Evolutionary conservation across 2,888 invertebrate species (phyloP).

Genomic region (Conus canariensis): DNA sequence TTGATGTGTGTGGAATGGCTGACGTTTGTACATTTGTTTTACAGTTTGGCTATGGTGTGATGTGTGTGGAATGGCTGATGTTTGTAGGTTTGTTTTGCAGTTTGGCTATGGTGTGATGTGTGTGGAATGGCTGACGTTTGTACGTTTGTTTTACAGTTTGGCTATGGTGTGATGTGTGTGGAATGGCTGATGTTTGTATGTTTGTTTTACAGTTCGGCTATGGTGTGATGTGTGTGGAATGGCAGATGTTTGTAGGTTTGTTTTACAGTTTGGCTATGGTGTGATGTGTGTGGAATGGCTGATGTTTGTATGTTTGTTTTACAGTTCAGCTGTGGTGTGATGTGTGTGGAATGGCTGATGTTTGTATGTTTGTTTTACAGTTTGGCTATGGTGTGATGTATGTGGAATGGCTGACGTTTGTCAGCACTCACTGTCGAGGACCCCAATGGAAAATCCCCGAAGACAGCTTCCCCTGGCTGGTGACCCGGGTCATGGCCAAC

Average conservation of each 20-base stretch:
- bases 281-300: background rate
- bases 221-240: background rate
- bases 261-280: background rate
- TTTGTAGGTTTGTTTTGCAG: background rate
- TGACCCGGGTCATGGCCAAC: slow-evolving; percentile 69
- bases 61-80: no score
- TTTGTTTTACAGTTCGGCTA: background rate
- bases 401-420: slow-evolving; percentile 74
- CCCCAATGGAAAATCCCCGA: slow-evolving; percentile 69
- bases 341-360: slow-evolving; percentile 65
- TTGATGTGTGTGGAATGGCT: background rate
- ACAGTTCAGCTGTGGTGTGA: slow-evolving; percentile 71
- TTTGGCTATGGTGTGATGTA: slow-evolving; percentile 69
- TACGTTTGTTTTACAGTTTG: no score
- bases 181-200: background rate
- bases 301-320: background rate
- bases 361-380: slow-evolving; percentile 51
- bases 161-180: no score
- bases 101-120: no score
- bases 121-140: no score
- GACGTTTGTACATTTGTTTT: background rate
- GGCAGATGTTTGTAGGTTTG: background rate
- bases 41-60: no score
- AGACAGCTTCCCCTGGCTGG: slow-evolving; percentile 64
- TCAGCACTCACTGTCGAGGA: slow-evolving; percentile 68